These are phyloP conservation scores for Cataglyphis hispanica DNA, from an alignment of 1,140 invertebrate genomes.

Conservation along the genomic window DNA sequence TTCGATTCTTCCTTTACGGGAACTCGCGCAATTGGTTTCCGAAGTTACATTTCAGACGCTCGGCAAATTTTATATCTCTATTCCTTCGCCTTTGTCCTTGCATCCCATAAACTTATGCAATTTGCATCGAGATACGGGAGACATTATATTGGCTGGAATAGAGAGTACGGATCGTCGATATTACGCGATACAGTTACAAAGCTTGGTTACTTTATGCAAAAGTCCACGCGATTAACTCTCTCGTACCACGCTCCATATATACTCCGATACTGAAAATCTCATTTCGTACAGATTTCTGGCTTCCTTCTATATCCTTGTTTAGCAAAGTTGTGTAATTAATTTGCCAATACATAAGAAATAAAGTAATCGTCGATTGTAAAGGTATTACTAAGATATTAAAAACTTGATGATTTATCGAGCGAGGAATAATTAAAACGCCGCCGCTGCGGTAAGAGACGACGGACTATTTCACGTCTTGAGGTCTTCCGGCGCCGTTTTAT, in stretches of 20 bases:
- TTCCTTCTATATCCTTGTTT: neutral
- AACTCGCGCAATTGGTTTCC: slow-evolving; percentile 51
- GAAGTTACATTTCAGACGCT: slow-evolving; percentile 47
- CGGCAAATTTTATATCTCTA: slow-evolving; percentile 50
- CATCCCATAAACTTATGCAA: slow-evolving; percentile 36
- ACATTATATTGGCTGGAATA: slow-evolving; percentile 48
- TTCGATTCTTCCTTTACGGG: slow-evolving; percentile 52
- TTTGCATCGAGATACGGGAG: slow-evolving; percentile 48
- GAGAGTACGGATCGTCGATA: slow-evolving; percentile 28
- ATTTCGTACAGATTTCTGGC: neutral
- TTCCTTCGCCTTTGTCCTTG: slow-evolving; percentile 25
- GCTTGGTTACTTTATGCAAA: slow-evolving; percentile 13
- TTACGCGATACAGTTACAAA: slow-evolving; percentile 21
- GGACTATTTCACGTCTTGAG: slow-evolving; percentile 35
- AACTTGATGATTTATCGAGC: slow-evolving; percentile 52
- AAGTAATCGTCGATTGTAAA: neutral
- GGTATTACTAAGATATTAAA: slow-evolving; percentile 53
- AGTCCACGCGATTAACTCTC: slow-evolving; percentile 28
- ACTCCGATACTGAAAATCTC: neutral
- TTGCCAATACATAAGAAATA: slow-evolving; percentile 32
- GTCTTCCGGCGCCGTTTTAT: slow-evolving; percentile 41
- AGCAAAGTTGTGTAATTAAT: slow-evolving; percentile 40
- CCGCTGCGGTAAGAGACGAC: slow-evolving; percentile 21
- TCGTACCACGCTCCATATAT: neutral
- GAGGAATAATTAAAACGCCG: slow-evolving; percentile 55